These are phyloP conservation scores for Lagopus muta DNA, from an alignment of 2,113 vertebrate genomes.

Conservation along the genomic window DNA sequence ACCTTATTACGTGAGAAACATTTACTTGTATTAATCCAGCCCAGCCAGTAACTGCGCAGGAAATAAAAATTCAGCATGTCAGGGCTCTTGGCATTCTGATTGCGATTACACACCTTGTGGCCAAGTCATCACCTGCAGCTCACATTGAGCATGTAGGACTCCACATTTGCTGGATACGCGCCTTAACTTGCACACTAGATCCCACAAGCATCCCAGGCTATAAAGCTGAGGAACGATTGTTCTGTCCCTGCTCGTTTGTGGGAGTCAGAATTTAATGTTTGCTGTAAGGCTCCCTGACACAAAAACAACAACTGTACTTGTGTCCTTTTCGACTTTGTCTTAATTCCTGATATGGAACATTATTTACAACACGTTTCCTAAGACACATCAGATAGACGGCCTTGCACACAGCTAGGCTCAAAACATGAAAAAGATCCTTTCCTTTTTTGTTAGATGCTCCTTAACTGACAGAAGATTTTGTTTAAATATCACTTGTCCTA, in stretches of 20 bases:
- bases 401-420: neutral
- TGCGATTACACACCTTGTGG: neutral
- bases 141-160: neutral
- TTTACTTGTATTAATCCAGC: neutral
- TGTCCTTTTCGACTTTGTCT: neutral
- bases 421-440: neutral
- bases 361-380: neutral
- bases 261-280: neutral
- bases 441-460: neutral
- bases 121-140: slow-evolving; percentile 1
- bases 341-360: neutral
- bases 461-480: neutral
- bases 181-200: neutral
- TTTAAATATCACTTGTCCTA: neutral
- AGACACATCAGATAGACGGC: neutral
- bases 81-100: neutral
- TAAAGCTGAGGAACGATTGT: neutral
- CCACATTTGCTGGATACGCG: neutral
- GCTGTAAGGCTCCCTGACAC: neutral
- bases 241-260: neutral
- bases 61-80: neutral
- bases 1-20: slow-evolving; percentile 16
- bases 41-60: neutral
- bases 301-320: neutral
- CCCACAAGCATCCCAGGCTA: neutral